A percentile compares a stretch with the other conserved stretches of the same genome.
These are phyloP conservation scores for Conchocele bisecta DNA, from an alignment of 2,888 invertebrate genomes.

Conservation along the genomic window DNA sequence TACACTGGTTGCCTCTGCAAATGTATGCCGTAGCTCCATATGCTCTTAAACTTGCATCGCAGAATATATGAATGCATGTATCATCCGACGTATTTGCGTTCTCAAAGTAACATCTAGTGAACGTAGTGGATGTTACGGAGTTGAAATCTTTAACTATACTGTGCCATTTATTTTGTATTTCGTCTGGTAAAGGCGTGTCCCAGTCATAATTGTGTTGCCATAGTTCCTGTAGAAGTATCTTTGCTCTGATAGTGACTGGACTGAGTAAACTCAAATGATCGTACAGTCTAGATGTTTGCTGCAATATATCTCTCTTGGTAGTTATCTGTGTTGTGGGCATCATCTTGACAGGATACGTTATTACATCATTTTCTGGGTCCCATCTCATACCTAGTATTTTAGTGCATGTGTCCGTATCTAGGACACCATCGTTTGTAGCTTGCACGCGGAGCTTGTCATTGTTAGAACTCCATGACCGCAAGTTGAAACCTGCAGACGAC, in stretches of 20 bases:
- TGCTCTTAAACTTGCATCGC: slow-evolving; percentile 5
- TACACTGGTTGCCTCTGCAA: neutral
- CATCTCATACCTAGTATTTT: slow-evolving; percentile 2
- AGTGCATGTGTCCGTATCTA: neutral
- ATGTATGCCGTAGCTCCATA: slow-evolving; percentile 41
- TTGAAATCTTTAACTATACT: too few relatives aligned
- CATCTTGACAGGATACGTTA: neutral
- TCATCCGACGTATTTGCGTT: too few relatives aligned
- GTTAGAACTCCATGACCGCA: slow-evolving; percentile 39
- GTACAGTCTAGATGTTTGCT: too few relatives aligned
- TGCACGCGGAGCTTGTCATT: neutral
- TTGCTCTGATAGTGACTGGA: slow-evolving; percentile 18
- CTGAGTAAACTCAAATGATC: slow-evolving; percentile 23
- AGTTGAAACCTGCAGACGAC: slow-evolving; percentile 20
- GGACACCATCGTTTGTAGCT: slow-evolving; percentile 1
- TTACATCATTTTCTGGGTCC: slow-evolving; percentile 20
- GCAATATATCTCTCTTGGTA: too few relatives aligned
- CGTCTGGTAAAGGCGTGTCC: neutral
- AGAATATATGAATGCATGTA: slow-evolving; percentile 3
- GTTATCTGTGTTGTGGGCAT: too few relatives aligned
- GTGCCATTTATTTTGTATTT: too few relatives aligned
- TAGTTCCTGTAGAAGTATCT: slow-evolving; percentile 29
- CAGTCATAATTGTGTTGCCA: slow-evolving; percentile 17
- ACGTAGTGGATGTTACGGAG: too few relatives aligned
- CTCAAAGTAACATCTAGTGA: too few relatives aligned